These are phyloP conservation scores for Gasterosteus aculeatus DNA, from an alignment of 2,113 vertebrate genomes.

Conservation along the genomic window DNA sequence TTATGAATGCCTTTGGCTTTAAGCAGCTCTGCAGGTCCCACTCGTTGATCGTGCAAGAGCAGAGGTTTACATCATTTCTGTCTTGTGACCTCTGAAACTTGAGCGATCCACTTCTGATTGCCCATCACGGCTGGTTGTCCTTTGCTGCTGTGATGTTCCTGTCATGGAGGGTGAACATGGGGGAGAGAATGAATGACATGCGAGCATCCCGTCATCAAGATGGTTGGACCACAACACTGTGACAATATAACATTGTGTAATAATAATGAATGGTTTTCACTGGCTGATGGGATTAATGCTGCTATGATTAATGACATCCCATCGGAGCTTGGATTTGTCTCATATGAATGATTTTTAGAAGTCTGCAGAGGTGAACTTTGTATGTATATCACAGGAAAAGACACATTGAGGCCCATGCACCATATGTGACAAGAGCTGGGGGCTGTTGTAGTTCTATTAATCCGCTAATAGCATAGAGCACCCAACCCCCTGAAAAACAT, in stretches of 20 bases:
- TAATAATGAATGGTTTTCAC: background rate
- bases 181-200: background rate
- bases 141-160: background rate
- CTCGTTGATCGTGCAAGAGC: background rate
- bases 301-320: background rate
- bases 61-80: background rate
- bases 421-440: background rate
- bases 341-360: background rate
- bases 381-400: background rate
- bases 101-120: conserved; percentile 2
- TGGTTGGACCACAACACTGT: background rate
- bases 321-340: background rate
- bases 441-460: background rate
- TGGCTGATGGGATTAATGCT: background rate
- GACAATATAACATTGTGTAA: background rate
- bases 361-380: background rate
- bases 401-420: background rate
- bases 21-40: background rate
- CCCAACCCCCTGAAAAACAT: background rate
- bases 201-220: background rate
- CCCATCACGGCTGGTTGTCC: background rate
- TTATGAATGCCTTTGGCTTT: background rate
- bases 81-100: background rate
- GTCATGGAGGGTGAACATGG: background rate
- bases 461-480: background rate